Percentiles rank a stretch among this genome's conserved stretches.
Evolutionary conservation across 2,888 invertebrate genomes (phyloP).

Genomic region (Laspeyria flexula): DNA sequence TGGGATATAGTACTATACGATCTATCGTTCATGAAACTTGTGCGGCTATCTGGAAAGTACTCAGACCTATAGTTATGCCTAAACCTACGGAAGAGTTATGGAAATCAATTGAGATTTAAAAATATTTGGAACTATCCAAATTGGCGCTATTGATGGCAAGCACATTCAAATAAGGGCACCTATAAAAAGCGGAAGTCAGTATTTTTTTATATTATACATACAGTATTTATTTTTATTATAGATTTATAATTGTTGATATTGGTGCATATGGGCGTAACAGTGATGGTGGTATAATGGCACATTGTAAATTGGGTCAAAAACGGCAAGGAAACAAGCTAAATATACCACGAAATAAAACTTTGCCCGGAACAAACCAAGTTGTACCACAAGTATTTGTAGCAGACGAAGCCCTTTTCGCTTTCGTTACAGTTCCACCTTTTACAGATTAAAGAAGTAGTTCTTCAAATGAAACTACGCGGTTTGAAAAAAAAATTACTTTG

Average conservation of each 20-base stretch:
- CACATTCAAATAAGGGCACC: slow-evolving; percentile 13
- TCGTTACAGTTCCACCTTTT: slow-evolving; percentile 7
- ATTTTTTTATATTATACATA: too few relatives aligned
- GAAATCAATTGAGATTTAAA: slow-evolving; percentile 15
- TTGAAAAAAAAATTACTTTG: too few relatives aligned
- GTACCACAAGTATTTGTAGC: slow-evolving; percentile 1
- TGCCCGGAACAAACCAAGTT: background rate
- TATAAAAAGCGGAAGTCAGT: slow-evolving; percentile 13
- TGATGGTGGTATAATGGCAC: slow-evolving; percentile 27
- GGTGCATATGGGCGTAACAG: slow-evolving; percentile 26
- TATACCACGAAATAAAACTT: background rate
- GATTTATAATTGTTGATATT: slow-evolving; percentile 20
- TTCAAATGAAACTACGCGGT: too few relatives aligned
- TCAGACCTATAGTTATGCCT: slow-evolving; percentile 15
- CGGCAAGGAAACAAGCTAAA: background rate
- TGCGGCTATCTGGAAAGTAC: slow-evolving; percentile 21
- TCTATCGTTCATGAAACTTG: slow-evolving; percentile 26
- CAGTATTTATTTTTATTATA: too few relatives aligned
- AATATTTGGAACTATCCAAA: slow-evolving; percentile 11
- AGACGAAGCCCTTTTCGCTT: slow-evolving; percentile 4
- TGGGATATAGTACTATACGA: slow-evolving; percentile 25
- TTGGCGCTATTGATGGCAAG: slow-evolving; percentile 13
- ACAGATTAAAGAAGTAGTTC: too few relatives aligned
- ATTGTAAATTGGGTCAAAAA: slow-evolving; percentile 4
- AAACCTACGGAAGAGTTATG: slow-evolving; percentile 12